Conservation (phyloP, 1,140 invertebrate species). For the Euura lappo region DNA sequence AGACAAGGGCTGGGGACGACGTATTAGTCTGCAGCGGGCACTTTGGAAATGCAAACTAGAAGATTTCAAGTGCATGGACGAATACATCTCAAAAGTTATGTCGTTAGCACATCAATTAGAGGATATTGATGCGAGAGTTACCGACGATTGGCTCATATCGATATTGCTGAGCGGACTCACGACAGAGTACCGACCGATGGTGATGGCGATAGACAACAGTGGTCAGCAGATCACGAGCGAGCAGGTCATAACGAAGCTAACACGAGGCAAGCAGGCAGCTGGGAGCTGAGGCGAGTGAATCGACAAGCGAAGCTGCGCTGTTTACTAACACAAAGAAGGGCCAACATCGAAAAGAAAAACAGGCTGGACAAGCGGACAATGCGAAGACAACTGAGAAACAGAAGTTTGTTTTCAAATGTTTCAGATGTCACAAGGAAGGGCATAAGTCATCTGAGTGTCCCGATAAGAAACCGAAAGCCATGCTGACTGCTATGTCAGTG, state of each 20-base stretch:
- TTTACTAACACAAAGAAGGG: too few relatives aligned
- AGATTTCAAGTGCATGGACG: constrained; percentile 29
- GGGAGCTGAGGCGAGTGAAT: too few relatives aligned
- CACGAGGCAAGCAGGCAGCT: constrained; percentile 29
- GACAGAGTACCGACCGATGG: constrained; percentile 40
- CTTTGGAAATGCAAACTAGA: constrained; percentile 31
- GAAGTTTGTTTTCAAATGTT: too few relatives aligned
- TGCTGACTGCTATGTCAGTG: too few relatives aligned
- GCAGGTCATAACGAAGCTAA: constrained; percentile 41
- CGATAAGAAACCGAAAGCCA: too few relatives aligned
- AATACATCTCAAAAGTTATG: constrained; percentile 36
- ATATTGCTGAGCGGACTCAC: constrained; percentile 36
- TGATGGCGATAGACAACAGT: constrained; percentile 47
- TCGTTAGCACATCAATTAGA: constrained; percentile 32
- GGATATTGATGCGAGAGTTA: constrained; percentile 20
- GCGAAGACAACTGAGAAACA: too few relatives aligned
- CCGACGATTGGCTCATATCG: constrained; percentile 34
- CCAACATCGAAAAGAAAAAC: too few relatives aligned
- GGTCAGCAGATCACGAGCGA: constrained; percentile 36
- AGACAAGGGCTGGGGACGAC: constrained; percentile 34
- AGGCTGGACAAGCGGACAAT: too few relatives aligned
- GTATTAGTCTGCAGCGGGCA: constrained; percentile 34
- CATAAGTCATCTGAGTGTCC: too few relatives aligned
- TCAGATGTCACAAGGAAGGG: too few relatives aligned
- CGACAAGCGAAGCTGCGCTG: not conserved